These are phyloP conservation scores for Polymixis flavicincta DNA, from an alignment of 2,888 invertebrate species.

Conservation along the genomic window DNA sequence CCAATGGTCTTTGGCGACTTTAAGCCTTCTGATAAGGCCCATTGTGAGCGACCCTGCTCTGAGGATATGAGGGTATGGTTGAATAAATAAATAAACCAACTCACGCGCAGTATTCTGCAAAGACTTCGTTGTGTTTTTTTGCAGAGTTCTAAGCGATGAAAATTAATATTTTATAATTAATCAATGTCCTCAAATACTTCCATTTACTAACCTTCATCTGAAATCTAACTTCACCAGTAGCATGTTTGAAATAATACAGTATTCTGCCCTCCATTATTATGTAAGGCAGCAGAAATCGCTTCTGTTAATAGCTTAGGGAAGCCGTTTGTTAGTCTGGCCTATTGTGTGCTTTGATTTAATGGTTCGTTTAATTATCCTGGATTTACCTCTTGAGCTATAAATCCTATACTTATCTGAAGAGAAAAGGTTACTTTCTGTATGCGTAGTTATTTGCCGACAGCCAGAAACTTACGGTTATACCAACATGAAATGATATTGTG, in stretches of 20 bases:
- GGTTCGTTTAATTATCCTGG: slow-evolving; percentile 31
- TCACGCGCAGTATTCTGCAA: too few species aligned
- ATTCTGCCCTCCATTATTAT: too few species aligned
- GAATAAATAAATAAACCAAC: too few species aligned
- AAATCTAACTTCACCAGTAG: slow-evolving; percentile 5
- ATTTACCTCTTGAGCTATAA: slow-evolving; percentile 31
- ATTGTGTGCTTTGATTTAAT: slow-evolving; percentile 48
- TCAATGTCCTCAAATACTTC: not conserved
- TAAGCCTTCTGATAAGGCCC: too few species aligned
- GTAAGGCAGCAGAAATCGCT: slow-evolving; percentile 12
- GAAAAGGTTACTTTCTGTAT: slow-evolving; percentile 20
- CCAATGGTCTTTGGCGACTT: too few species aligned
- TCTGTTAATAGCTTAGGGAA: slow-evolving; percentile 24
- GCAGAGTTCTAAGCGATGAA: not conserved
- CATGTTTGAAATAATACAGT: slow-evolving; percentile 9
- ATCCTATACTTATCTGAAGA: slow-evolving; percentile 13
- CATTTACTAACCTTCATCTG: not conserved
- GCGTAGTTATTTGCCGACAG: not conserved
- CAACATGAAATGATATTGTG: not conserved
- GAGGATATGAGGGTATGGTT: too few species aligned
- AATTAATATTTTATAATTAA: too few species aligned
- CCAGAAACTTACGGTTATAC: not conserved
- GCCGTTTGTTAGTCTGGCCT: slow-evolving; percentile 30
- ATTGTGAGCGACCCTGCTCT: too few species aligned
- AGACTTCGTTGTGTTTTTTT: not conserved